These are phyloP conservation scores for Cassiopea xamachana DNA, from an alignment of 30 jellyfish, hydroid and myxozoan genomes.

Conservation along the genomic window DNA sequence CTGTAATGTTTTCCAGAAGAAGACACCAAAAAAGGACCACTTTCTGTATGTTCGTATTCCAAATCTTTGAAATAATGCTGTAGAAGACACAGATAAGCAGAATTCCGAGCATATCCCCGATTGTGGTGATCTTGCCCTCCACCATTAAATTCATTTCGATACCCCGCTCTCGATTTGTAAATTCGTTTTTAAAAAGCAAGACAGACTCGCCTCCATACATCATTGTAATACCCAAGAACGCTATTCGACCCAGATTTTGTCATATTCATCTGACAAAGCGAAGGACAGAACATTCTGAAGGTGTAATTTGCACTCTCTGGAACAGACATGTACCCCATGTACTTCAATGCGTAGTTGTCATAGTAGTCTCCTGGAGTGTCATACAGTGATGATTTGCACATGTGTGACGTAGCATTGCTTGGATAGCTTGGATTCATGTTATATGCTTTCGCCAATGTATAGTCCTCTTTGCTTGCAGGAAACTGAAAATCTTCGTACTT, in stretches of 20 bases:
- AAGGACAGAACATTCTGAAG: constrained; percentile 42
- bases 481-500: constrained; percentile 1
- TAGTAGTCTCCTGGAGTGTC: neutral
- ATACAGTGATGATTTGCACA: constrained; percentile 4
- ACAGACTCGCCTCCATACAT: neutral
- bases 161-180: too few species aligned
- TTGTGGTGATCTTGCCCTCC: too few species aligned
- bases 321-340: constrained; percentile 33
- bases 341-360: constrained; percentile 37
- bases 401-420: neutral
- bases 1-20: too few species aligned
- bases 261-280: constrained; percentile 15
- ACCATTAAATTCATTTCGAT: too few species aligned
- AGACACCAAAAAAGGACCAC: too few species aligned
- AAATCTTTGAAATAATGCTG: too few species aligned
- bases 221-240: constrained; percentile 4
- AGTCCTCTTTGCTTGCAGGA: neutral
- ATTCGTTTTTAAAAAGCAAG: too few species aligned
- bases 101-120: too few species aligned
- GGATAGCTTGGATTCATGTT: constrained; percentile 26
- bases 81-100: too few species aligned
- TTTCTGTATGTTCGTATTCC: too few species aligned
- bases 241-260: constrained; percentile 5
- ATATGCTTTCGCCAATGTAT: neutral
- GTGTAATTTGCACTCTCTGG: constrained; percentile 20